Percentiles rank a stretch among this genome's conserved stretches.
Evolutionary conservation across 2,113 vertebrate genomes (phyloP).

Genomic region (Myanophis thanlyinensis): DNA sequence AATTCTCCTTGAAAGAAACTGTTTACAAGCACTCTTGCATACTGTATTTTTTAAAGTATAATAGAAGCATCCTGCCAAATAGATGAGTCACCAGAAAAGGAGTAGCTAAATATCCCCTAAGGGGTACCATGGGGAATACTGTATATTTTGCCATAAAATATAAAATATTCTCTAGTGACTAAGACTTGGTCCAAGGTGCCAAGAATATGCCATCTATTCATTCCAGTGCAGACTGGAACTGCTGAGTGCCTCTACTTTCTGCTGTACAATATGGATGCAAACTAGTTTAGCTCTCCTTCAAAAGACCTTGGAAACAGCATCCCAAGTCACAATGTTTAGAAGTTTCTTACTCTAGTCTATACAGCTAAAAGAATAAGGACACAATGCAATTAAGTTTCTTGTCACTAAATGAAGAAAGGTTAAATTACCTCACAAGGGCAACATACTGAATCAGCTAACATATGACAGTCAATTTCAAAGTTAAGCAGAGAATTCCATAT

Average conservation of each 20-base stretch:
- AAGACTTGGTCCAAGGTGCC: slow-evolving; percentile 27
- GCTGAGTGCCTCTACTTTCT: slow-evolving; percentile 22
- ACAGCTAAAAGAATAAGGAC: not conserved
- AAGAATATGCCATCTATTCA: slow-evolving; percentile 18
- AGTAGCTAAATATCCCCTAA: slow-evolving; percentile 56
- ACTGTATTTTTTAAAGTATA: slow-evolving; percentile 55
- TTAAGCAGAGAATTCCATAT: not conserved
- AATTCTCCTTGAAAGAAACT: slow-evolving; percentile 61
- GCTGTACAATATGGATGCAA: not conserved
- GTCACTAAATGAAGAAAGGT: not conserved
- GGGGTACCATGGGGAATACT: slow-evolving; percentile 51
- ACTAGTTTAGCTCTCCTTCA: slow-evolving; percentile 13
- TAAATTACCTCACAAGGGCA: not conserved
- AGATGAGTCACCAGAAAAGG: slow-evolving; percentile 63
- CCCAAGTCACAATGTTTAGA: slow-evolving; percentile 14
- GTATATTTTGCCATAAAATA: slow-evolving; percentile 60
- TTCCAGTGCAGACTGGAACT: not conserved
- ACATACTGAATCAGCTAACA: not conserved
- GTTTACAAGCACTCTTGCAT: slow-evolving; percentile 62
- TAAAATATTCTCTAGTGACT: slow-evolving; percentile 50
- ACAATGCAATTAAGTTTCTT: not conserved
- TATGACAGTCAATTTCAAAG: not conserved
- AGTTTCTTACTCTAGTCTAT: slow-evolving; percentile 1
- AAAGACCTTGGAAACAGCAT: not conserved
- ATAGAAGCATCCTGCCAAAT: slow-evolving; percentile 67